phyloP scores from a whole-genome alignment of 1,140 invertebrate species.

The Bombus pyrosoma region DNA sequence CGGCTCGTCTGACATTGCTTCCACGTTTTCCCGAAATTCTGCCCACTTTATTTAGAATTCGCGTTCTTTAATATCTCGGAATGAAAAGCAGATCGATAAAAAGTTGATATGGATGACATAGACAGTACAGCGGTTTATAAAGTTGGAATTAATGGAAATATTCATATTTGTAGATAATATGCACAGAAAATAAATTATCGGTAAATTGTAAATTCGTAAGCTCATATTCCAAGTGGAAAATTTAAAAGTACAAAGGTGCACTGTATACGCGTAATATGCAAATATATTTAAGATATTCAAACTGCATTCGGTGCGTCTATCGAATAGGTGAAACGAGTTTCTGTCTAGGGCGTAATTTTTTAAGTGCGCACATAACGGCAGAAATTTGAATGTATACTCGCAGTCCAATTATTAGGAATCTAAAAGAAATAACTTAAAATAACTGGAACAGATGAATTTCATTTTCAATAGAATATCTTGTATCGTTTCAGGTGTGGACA shows the following conservation, averaged over 20 bases:
- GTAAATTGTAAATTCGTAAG: too few relatives aligned
- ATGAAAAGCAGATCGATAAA: background rate
- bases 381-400: too few relatives aligned
- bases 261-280: too few relatives aligned
- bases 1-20: background rate
- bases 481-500: conserved; percentile 52
- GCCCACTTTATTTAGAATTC: background rate
- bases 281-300: too few relatives aligned
- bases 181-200: too few relatives aligned
- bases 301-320: too few relatives aligned
- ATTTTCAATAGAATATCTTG: background rate
- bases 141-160: background rate
- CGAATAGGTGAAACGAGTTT: too few relatives aligned
- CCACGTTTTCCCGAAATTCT: background rate
- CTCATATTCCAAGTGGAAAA: too few relatives aligned
- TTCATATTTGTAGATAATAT: too few relatives aligned
- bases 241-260: too few relatives aligned
- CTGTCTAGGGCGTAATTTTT: too few relatives aligned
- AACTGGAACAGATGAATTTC: background rate
- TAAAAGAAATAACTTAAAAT: background rate
- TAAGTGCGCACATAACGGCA: too few relatives aligned
- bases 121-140: background rate
- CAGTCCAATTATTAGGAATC: background rate
- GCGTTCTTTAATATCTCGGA: background rate
- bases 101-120: background rate